Conservation (phyloP, 2,113 vertebrate species). For the Silurus meridionalis region DNA sequence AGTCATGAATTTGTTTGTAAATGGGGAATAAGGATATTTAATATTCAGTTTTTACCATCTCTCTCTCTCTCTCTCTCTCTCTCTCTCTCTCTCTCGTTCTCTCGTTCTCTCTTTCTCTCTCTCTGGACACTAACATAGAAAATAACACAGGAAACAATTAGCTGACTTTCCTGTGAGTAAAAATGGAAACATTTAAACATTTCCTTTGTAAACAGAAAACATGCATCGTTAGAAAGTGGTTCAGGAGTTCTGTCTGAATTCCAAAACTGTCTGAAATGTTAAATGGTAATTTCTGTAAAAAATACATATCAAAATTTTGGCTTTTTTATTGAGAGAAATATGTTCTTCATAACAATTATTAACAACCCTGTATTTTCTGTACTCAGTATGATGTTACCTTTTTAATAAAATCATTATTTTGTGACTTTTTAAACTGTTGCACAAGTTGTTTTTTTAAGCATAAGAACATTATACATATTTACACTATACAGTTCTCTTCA, state of each 20-base stretch:
- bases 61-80: slow-evolving; percentile 20
- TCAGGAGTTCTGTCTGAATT: neutral
- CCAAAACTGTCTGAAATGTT: neutral
- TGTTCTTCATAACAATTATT: neutral
- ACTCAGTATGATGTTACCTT: neutral
- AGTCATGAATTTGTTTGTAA: neutral
- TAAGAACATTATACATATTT: too few species aligned
- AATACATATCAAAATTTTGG: neutral
- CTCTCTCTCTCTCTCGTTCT: neutral
- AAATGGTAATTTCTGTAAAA: neutral
- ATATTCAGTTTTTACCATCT: neutral
- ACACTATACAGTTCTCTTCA: neutral
- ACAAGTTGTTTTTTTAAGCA: too few species aligned
- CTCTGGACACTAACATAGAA: neutral
- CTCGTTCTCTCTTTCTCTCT: neutral
- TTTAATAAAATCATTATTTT: neutral
- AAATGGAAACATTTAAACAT: slow-evolving; percentile 4
- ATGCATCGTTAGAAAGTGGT: neutral
- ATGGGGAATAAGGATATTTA: neutral
- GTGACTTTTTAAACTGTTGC: neutral
- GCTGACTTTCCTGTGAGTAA: neutral
- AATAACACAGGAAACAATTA: slow-evolving; percentile 35
- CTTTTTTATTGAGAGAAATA: neutral
- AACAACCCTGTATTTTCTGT: neutral
- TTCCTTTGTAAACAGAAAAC: slow-evolving; percentile 29